Base-by-base conservation (phyloP, 2,888 invertebrate species). In the Epinotia nisella region DNA sequence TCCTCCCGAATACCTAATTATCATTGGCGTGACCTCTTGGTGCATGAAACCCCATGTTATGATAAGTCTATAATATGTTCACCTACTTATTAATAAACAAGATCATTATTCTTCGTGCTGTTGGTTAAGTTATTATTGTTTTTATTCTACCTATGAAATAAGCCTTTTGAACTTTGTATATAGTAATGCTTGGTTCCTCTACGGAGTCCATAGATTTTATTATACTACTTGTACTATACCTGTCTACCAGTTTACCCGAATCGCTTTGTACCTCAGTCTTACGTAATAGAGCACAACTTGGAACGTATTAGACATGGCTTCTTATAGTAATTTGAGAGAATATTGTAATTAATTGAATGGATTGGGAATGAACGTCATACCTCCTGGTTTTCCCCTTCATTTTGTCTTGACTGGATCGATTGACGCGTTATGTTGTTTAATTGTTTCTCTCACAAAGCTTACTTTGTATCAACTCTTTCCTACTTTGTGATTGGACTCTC, bases 11-110 rank as follows among this genome's bases (percentile, higher is more conserved):
- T 84, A 89, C 83, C 87, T 87, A 83, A 87, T 83, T 90, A 90
- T 90, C 87, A 88, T 92, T 94, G 94, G 94, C 94, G 94, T 94
- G 94, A 92, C 94, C 87, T 94, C 94, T 94, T 93, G 94, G 94
- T 90, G 94, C 94, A 94, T 94, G 94, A 83, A 85, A 80, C 86
- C 89, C 88, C 82, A 83, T 88, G 89, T 84, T 81, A 79, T 85
- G 87, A 89, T 88, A 88, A 85, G 83, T 87, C 80, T 80, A 82
- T 81, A 82, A 82, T 83, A 82, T 83, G 85, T 78, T 77, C 35
- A 35, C 9, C 35, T 80, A 81, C 76, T 76, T 80, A 80, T 77
- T 81, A 78, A 72, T 78, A 74, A 77, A 83, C 66, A 77, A 83
- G 75, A 81, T 82, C 77, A 82, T 81, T 78, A 82, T 81, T 78